Evolutionary conservation across 2,113 vertebrate genomes (phyloP), one percentile per base, ranked within the genome.

Genomic region (Nothobranchius furzeri): DNA sequence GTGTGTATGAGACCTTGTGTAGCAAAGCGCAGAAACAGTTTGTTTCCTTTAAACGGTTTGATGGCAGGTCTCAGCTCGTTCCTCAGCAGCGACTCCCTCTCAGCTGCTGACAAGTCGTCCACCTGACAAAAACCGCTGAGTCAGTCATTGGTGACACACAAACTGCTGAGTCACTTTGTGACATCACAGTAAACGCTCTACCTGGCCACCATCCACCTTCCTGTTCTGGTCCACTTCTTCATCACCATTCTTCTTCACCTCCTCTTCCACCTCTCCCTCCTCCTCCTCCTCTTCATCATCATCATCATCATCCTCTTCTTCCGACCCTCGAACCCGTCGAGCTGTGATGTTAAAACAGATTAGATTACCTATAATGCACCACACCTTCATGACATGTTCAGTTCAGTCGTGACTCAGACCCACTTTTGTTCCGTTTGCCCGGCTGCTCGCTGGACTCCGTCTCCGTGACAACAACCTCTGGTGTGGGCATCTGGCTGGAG

Each of bases 21-120:
- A 75, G 96, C 96, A 86, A 98, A 96, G 63, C 98, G 95, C 88
- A 99, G 93, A 73, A 96, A 91, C 0, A 99, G 92, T 48, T 95
- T 95, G 86, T 98, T 98, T 87, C 95, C 97, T 92, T 96, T 98
- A 77, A 96, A 95, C 52, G 95, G 86, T 84, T 94, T 96, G 86
- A 92, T 92, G 40, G 93, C 94, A 15, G 95, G 94, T 30, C 98
- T 92, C 61, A 94, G 91, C 62, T 99, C 97, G 9, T 99, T 99
- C 8, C 93, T 93, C 76, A 98, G 89, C 52, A 99, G 92, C 64
- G 96, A 98, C 49, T 95, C 95, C 65, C 93, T 92, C 91, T 98
- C 98, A 7, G 91, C 92, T 48, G 92, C 85, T 47, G 96, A 95
- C 53, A 98, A 89, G 4, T 94, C 90, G 42, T 95, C 94, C 90